Conservation (phyloP, 2,888 invertebrate species). For the Pyrrhia umbra region DNA sequence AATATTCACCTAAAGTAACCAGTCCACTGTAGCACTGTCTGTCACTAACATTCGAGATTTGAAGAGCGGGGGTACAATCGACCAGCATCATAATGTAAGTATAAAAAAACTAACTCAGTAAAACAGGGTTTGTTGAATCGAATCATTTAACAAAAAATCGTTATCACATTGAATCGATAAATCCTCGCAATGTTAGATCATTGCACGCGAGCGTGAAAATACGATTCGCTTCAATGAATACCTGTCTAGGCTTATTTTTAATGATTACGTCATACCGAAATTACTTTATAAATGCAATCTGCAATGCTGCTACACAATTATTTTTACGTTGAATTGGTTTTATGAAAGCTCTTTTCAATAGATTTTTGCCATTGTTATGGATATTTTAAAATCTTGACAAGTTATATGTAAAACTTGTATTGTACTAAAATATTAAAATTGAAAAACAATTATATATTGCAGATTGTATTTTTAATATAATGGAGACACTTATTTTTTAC, state of each 20-base stretch:
- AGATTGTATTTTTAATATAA: conserved; percentile 21
- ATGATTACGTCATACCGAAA: conserved; percentile 37
- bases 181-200: conserved; percentile 16
- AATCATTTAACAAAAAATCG: conserved; percentile 1
- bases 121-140: conserved; percentile 40
- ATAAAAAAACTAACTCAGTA: conserved; percentile 38
- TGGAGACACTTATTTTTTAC: conserved; percentile 1
- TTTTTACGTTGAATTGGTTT: not conserved
- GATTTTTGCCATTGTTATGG: not conserved
- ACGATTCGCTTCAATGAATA: conserved; percentile 52
- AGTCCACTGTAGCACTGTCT: conserved; percentile 72
- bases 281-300: conserved; percentile 45
- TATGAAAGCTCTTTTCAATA: not conserved
- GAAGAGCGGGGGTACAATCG: conserved; percentile 42
- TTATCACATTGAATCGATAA: not conserved
- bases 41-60: conserved; percentile 71
- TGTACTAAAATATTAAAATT: not conserved
- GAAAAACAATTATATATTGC: not conserved
- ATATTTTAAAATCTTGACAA: not conserved
- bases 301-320: conserved; percentile 29
- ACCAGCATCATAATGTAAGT: conserved; percentile 59
- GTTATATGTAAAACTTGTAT: no score
- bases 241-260: conserved; percentile 29
- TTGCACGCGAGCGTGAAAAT: conserved; percentile 10
- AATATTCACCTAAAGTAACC: conserved; percentile 81